Base-by-base conservation (phyloP, 92 coral and sea anemone genomes). In the Epizoanthus ramosus region DNA sequence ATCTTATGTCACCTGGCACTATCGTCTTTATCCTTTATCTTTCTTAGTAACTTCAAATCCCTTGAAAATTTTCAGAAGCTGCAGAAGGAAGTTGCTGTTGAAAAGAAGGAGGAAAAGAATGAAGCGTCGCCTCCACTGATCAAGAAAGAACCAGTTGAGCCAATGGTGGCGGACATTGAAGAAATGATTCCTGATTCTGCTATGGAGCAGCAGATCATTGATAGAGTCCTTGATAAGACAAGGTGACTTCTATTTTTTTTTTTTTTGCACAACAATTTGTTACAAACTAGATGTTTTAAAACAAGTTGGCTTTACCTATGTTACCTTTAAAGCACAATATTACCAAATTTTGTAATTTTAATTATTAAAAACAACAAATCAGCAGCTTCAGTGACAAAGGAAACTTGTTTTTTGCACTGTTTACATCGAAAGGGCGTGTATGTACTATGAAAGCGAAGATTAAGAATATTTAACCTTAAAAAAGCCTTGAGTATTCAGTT, bases 161-260 rank as follows among this genome's bases (percentile, higher is more conserved):
- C 79, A 5, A 79, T 87, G 23, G 88, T 95, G 21, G 81, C 76
- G 22, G 98, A 95, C 75, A 95, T 95, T 15, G 98, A 95, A 79
- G 95, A 91, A 56, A 91, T 94, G 21, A 89, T 95, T 57, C 96
- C 98, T 13, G 95, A 95, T 73, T 66, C 94, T 13, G 63, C 89
- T 1, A 90, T 82, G 88, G 98, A 93, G 56, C 94, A 91, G 39
- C 90, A 91, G 85, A 89, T 89, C 21, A 89, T 93, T 66, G 98
- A 93, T 53, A 65, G 94, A 84, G 92, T 93, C 8, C 79, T 93
- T 41, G 98, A 93, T 75, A 93, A 93, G 71, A 93, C 90, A 24
- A 89, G 98, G 98, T 93, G 54, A 31, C 85, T 39, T 6, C 73
- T 31, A n/a, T n/a, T n/a, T n/a, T n/a, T n/a, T n/a, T n/a, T n/a